Conservation (phyloP, 1,140 invertebrate species). For the Megalopta genalis region DNA sequence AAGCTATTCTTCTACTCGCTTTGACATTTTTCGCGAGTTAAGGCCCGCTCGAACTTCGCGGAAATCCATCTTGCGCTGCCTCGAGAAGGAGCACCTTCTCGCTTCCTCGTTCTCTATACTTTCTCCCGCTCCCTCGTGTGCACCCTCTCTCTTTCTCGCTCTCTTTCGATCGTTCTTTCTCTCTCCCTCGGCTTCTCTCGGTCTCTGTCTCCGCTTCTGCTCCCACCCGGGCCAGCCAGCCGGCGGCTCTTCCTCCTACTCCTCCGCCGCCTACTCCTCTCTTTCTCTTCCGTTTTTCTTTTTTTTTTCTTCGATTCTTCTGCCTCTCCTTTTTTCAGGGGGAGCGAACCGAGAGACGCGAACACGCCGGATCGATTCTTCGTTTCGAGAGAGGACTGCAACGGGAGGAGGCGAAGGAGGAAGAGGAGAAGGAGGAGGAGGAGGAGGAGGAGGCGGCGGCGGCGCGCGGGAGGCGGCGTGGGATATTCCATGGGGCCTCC, state of each 20-base stretch:
- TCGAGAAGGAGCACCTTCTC: constrained; percentile 43
- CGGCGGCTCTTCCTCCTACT: constrained; percentile 34
- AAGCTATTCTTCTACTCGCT: constrained; percentile 65
- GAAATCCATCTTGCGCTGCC: constrained; percentile 68
- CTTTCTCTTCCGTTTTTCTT: constrained; percentile 39
- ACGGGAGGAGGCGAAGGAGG: constrained; percentile 7
- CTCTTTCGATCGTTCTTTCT: constrained; percentile 30
- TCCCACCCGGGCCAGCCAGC: neutral
- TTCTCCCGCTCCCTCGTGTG: constrained; percentile 29
- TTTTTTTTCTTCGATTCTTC: constrained; percentile 64
- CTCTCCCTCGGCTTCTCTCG: neutral
- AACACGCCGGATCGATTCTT: constrained; percentile 69
- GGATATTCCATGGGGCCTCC: constrained; percentile 22
- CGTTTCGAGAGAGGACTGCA: constrained; percentile 61
- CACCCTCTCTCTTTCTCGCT: constrained; percentile 17
- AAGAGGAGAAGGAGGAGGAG: neutral
- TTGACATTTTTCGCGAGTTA: constrained; percentile 73
- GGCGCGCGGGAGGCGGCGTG: neutral
- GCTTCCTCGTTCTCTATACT: constrained; percentile 24
- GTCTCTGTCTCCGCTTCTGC: neutral
- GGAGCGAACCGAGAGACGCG: constrained; percentile 52
- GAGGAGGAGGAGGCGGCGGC: constrained; percentile 12
- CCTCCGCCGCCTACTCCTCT: neutral
- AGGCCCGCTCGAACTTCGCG: constrained; percentile 66
- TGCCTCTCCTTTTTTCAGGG: constrained; percentile 61